Evolutionary conservation across 1,140 invertebrate species (phyloP).

Genomic region (Rhizoglyphus robini): DNA sequence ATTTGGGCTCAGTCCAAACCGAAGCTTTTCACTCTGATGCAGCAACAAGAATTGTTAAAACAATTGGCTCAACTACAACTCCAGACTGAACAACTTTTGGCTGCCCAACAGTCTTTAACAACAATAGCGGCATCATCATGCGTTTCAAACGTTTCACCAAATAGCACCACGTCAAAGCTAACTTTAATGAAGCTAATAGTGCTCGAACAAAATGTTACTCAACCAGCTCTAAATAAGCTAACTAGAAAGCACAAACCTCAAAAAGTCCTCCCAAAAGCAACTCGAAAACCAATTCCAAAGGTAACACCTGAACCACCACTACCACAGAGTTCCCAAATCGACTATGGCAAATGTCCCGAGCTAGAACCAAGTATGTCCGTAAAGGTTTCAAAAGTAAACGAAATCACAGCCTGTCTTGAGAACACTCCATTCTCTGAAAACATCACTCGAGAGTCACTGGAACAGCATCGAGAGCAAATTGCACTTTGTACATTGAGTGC

Average conservation of each 20-base stretch:
- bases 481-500: conserved; percentile 24
- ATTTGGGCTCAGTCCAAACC: background rate
- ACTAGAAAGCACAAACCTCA: background rate
- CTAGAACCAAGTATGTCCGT: conserved; percentile 24
- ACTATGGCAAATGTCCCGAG: conserved; percentile 25
- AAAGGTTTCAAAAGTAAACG: conserved; percentile 23
- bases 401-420: conserved; percentile 26
- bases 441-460: conserved; percentile 24
- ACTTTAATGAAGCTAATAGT: background rate
- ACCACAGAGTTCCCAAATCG: conserved; percentile 21
- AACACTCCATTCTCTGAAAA: conserved; percentile 23
- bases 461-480: conserved; percentile 24
- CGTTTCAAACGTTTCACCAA: background rate
- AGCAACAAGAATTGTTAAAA: conserved; percentile 9
- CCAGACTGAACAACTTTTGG: conserved; percentile 15
- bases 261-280: background rate
- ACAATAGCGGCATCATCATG: background rate
- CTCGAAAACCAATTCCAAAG: background rate
- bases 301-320: conserved; percentile 9
- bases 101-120: conserved; percentile 13
- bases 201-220: background rate
- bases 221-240: background rate
- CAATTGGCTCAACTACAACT: conserved; percentile 10
- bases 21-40: background rate
- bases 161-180: background rate